phyloP scores from a whole-genome alignment of 2,888 invertebrate species.

The Netelia melanura region DNA sequence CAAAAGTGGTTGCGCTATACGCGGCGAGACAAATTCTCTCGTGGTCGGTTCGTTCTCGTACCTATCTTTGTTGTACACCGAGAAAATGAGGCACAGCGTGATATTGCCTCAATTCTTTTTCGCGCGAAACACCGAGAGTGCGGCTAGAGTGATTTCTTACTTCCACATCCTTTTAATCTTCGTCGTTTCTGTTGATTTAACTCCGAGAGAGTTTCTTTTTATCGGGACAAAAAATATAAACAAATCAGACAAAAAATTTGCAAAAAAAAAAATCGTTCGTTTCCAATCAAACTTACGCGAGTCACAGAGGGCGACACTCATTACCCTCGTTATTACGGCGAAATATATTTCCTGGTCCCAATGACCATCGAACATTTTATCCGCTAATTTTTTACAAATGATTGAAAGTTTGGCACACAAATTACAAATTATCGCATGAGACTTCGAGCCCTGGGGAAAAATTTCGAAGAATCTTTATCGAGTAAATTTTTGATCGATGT shows the following conservation, averaged over 20 bases:
- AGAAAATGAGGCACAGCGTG: constrained; percentile 21
- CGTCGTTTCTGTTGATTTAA: constrained; percentile 31
- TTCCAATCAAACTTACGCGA: too few relatives aligned
- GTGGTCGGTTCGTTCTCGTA: constrained; percentile 33
- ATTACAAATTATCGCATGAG: not conserved
- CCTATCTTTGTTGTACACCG: not conserved
- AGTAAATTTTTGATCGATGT: constrained; percentile 25
- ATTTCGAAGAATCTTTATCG: constrained; percentile 26
- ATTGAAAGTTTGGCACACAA: not conserved
- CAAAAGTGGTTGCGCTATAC: constrained; percentile 58
- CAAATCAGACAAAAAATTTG: not conserved
- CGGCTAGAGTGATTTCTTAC: constrained; percentile 9
- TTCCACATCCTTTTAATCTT: constrained; percentile 1
- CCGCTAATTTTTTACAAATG: not conserved
- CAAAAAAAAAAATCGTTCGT: too few relatives aligned
- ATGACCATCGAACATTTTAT: too few relatives aligned
- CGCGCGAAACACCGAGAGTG: constrained; percentile 22
- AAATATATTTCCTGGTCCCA: too few relatives aligned
- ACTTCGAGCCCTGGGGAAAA: not conserved
- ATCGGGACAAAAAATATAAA: constrained; percentile 13
- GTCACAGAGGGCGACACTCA: too few relatives aligned
- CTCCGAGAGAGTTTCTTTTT: constrained; percentile 18
- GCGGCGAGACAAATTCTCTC: constrained; percentile 23
- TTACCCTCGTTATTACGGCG: too few relatives aligned
- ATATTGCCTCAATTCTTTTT: constrained; percentile 57